Evolutionary conservation across 2,113 vertebrate genomes (phyloP).

Genomic region (Nyctereutes procyonoides): DNA sequence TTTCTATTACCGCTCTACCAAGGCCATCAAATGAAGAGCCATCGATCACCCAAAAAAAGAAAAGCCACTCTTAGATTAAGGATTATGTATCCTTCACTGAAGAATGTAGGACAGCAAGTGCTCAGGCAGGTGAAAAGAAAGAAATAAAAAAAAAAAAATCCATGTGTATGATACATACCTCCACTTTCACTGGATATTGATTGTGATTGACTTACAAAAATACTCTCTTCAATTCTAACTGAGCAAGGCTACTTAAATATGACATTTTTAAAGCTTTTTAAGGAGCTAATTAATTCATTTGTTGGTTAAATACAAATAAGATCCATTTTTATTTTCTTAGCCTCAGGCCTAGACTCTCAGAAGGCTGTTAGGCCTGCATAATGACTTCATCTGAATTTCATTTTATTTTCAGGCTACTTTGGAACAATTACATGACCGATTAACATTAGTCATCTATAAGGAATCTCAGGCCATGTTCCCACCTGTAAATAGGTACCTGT

Average conservation of each 20-base stretch:
- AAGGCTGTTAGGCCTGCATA: not conserved
- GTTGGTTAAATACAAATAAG: slow-evolving; percentile 42
- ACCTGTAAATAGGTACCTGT: not conserved
- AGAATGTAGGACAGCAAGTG: not conserved
- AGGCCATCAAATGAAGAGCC: not conserved
- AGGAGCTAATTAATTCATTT: slow-evolving; percentile 45
- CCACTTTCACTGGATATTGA: not conserved
- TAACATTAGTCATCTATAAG: not conserved
- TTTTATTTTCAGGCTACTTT: not conserved
- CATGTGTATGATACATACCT: rapidly evolving
- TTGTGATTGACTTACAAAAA: not conserved
- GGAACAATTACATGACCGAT: not conserved
- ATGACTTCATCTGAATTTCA: slow-evolving; percentile 62
- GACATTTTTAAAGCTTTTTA: not conserved
- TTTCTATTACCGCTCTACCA: not conserved
- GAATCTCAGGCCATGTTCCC: not conserved
- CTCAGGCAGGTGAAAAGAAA: not conserved
- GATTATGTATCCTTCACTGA: not conserved
- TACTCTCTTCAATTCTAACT: not conserved
- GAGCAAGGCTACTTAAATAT: not conserved
- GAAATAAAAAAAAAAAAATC: not conserved
- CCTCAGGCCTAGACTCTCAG: slow-evolving; percentile 34
- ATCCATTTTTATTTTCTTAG: slow-evolving; percentile 54
- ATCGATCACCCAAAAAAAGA: not conserved
- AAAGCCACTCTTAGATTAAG: not conserved